Conservation (phyloP, 1,140 invertebrate genomes). For the Streblospio benedicti region DNA sequence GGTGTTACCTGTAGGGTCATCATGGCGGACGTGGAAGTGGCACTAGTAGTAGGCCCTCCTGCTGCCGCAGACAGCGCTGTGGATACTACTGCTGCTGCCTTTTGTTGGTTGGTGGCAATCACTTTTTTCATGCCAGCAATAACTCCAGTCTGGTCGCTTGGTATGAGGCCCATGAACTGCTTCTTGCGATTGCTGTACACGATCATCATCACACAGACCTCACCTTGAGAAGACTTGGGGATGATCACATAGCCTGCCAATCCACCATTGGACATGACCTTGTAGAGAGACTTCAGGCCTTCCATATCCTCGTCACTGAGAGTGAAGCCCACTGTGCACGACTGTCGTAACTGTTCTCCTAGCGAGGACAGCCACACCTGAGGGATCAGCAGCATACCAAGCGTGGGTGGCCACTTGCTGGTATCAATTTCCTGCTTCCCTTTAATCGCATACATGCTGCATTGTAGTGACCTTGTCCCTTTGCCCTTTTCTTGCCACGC, state of each 20-base stretch:
- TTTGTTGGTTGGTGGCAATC: too few relatives aligned
- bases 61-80: too few relatives aligned
- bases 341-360: conserved; percentile 52
- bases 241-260: conserved; percentile 90
- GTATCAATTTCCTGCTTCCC: too few relatives aligned
- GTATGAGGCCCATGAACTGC: conserved; percentile 85
- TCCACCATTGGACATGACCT: conserved; percentile 82
- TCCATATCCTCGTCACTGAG: conserved; percentile 59
- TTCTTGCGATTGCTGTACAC: conserved; percentile 83
- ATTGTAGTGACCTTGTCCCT: too few relatives aligned
- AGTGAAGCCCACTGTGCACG: conserved; percentile 76
- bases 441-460: too few relatives aligned
- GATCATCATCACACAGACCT: conserved; percentile 84
- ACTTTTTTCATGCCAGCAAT: conserved; percentile 70
- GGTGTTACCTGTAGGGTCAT: too few relatives aligned
- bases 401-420: conserved; percentile 83
- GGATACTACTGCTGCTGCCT: too few relatives aligned
- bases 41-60: too few relatives aligned
- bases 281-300: conserved; percentile 70
- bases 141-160: conserved; percentile 81
- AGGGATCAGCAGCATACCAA: conserved; percentile 88
- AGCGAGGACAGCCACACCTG: conserved; percentile 68
- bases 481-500: too few relatives aligned
- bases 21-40: too few relatives aligned
- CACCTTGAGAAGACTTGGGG: conserved; percentile 56